Evolutionary conservation across 2,888 invertebrate genomes (phyloP).

Genomic region (Empis stercorea): DNA sequence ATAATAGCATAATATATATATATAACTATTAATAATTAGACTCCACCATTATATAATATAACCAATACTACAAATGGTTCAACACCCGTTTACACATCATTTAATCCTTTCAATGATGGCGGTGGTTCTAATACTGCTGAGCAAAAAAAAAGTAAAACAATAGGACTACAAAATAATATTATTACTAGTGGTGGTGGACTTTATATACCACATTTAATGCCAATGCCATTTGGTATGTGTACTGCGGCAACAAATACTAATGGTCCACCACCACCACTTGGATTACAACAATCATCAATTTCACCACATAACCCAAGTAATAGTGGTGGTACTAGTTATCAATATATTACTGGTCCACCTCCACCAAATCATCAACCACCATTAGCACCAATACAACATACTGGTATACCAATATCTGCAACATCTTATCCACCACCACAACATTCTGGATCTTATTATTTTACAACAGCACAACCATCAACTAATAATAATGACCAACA

Average conservation of each 20-base stretch:
- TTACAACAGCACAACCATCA: background rate
- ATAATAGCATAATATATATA: background rate
- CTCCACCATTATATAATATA: no score
- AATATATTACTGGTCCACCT: constrained; percentile 13
- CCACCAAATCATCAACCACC: constrained; percentile 11
- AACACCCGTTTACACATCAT: background rate
- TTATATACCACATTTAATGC: constrained; percentile 1
- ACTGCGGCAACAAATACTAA: constrained; percentile 1
- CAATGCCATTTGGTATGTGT: constrained; percentile 4
- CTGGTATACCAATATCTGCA: background rate
- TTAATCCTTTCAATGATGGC: no score
- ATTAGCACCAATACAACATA: constrained; percentile 5
- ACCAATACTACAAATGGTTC: background rate
- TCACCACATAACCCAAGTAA: constrained; percentile 6
- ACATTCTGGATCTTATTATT: background rate
- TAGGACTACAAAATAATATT: no score
- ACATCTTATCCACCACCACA: background rate
- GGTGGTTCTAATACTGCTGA: no score
- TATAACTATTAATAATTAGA: background rate
- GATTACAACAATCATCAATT: constrained; percentile 10
- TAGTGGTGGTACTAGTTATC: constrained; percentile 7
- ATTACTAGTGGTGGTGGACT: background rate
- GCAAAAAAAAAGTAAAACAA: no score
- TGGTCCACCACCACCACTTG: constrained; percentile 12
- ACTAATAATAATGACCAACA: background rate